Evolutionary conservation across 2,888 invertebrate genomes (phyloP).

Genomic region (Macropis europaea): DNA sequence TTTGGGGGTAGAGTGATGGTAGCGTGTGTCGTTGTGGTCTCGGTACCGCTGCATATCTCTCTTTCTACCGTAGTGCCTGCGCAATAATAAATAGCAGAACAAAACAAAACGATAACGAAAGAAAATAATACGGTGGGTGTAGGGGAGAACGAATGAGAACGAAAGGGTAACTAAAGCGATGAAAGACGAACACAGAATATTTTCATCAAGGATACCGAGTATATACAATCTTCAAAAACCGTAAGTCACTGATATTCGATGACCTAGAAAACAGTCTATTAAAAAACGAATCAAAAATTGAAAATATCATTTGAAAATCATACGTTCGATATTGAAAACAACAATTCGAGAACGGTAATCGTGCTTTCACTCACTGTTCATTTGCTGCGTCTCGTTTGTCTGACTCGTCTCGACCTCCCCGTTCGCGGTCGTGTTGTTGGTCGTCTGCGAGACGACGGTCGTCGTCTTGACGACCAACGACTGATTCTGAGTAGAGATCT

Average conservation of each 20-base stretch:
- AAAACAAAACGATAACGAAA: constrained; percentile 54
- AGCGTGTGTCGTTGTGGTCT: constrained; percentile 78
- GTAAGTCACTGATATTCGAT: constrained; percentile 13
- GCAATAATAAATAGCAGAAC: constrained; percentile 66
- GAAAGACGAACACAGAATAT: constrained; percentile 32
- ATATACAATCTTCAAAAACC: constrained; percentile 32
- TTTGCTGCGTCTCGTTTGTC: constrained; percentile 74
- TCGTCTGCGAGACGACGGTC: constrained; percentile 76
- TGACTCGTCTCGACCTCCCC: constrained; percentile 76
- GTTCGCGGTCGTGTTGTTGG: constrained; percentile 75
- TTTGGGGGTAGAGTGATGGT: constrained; percentile 78
- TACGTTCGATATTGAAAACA: too few relatives aligned
- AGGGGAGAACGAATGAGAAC: constrained; percentile 7
- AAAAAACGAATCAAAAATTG: constrained; percentile 16
- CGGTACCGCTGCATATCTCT: constrained; percentile 77
- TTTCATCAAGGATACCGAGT: constrained; percentile 12
- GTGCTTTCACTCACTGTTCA: constrained; percentile 74
- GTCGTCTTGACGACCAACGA: constrained; percentile 75
- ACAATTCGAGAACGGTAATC: too few relatives aligned
- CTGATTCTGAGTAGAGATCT: constrained; percentile 77
- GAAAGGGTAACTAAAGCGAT: constrained; percentile 15
- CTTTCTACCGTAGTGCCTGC: constrained; percentile 78
- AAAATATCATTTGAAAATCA: too few relatives aligned
- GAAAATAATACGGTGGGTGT: constrained; percentile 37
- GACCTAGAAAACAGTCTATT: constrained; percentile 34